Evolutionary conservation across 2,888 invertebrate genomes (phyloP).

Genomic region (Chrysolina americana): DNA sequence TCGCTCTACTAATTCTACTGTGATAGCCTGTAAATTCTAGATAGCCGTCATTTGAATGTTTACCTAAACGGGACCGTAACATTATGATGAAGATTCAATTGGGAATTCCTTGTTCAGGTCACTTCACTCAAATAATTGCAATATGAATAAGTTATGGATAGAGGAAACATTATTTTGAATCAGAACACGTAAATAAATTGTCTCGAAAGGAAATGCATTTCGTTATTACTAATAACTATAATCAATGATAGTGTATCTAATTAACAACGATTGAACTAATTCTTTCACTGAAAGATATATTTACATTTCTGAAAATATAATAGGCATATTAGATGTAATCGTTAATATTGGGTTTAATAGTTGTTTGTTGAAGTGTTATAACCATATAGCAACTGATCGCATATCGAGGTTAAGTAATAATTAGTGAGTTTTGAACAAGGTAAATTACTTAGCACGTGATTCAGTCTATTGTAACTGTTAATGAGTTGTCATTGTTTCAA

Average conservation of each 20-base stretch:
- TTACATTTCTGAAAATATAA: background rate
- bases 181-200: background rate
- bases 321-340: background rate
- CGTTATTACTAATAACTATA: background rate
- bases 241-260: background rate
- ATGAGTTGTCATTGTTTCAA: too few relatives aligned
- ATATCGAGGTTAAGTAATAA: slow-evolving; percentile 2
- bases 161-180: slow-evolving; percentile 2
- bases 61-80: too few relatives aligned
- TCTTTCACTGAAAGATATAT: background rate
- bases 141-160: background rate
- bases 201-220: background rate
- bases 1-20: too few relatives aligned
- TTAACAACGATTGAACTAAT: slow-evolving; percentile 4
- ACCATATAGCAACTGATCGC: background rate
- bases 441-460: background rate
- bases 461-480: background rate
- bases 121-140: background rate
- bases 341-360: background rate
- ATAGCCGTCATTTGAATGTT: too few relatives aligned
- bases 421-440: background rate
- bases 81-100: background rate
- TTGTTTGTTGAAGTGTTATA: slow-evolving; percentile 6
- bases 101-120: background rate
- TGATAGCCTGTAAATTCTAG: too few relatives aligned